These are phyloP conservation scores for Schrankia costaestrigalis DNA, from an alignment of 2,888 invertebrate species.

Conservation along the genomic window DNA sequence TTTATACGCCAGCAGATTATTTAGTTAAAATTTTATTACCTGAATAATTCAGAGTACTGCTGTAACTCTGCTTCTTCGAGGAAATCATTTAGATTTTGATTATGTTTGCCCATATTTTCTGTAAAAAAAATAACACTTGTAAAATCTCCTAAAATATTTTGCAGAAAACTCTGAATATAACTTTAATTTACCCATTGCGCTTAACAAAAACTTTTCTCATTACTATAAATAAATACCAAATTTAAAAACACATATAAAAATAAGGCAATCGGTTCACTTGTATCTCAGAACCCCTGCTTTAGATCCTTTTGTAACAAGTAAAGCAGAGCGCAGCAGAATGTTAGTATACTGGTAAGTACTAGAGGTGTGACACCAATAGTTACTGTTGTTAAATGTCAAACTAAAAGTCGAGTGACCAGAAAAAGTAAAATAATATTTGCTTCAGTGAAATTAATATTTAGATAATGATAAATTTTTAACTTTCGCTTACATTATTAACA, in stretches of 20 bases:
- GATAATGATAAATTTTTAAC: no score
- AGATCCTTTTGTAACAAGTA: no score
- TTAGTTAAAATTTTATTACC: conserved; percentile 54
- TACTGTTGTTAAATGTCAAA: no score
- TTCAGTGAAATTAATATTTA: no score
- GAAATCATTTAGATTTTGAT: conserved; percentile 84
- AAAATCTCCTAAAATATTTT: conserved; percentile 12
- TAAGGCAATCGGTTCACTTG: conserved; percentile 12
- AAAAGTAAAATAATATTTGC: no score
- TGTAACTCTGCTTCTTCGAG: conserved; percentile 96
- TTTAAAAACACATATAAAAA: conserved; percentile 15
- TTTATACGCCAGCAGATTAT: no score
- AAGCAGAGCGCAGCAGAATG: no score
- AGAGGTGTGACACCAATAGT: no score
- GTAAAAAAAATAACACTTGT: conserved; percentile 31
- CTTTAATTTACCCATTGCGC: conserved; percentile 42
- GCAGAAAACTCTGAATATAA: conserved; percentile 5
- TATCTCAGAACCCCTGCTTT: no score
- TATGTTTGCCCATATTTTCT: conserved; percentile 56
- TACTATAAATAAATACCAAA: conserved; percentile 5
- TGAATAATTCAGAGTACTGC: conserved; percentile 91
- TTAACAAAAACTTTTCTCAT: conserved; percentile 6
- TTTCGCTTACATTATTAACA: no score
- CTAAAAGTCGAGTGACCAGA: no score
- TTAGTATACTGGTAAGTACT: no score